A percentile compares a stretch with the other conserved stretches of the same genome.
These are phyloP conservation scores for Gavia stellata DNA, from an alignment of 2,113 vertebrate species.

Conservation along the genomic window DNA sequence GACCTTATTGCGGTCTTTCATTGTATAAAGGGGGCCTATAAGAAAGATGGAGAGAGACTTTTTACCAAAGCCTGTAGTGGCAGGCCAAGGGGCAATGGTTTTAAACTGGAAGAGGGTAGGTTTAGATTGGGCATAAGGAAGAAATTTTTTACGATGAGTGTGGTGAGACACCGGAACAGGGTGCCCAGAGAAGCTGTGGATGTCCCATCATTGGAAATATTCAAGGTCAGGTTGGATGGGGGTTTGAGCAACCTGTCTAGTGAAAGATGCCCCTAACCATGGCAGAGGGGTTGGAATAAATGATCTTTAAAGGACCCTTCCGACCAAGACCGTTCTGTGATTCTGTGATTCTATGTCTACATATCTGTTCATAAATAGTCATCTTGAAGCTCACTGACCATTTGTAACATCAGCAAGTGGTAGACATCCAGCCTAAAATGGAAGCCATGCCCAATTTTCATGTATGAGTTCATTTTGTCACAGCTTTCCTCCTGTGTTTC, in stretches of 20 bases:
- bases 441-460: neutral
- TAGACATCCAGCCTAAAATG: neutral
- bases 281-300: neutral
- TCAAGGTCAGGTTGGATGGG: neutral
- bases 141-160: neutral
- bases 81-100: neutral
- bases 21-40: neutral
- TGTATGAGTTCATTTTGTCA: neutral
- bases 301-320: neutral
- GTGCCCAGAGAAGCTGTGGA: neutral
- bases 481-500: neutral
- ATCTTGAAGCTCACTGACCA: neutral
- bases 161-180: neutral
- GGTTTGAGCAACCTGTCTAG: neutral
- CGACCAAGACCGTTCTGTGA: neutral
- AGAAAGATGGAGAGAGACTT: neutral
- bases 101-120: neutral
- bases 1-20: neutral
- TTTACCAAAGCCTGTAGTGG: neutral
- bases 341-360: neutral
- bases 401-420: neutral
- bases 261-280: neutral
- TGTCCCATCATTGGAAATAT: neutral
- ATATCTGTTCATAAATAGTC: neutral
- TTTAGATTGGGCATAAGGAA: neutral